Base-by-base conservation (phyloP, 2,113 vertebrate species). In the Cyanoliseus patagonus region DNA sequence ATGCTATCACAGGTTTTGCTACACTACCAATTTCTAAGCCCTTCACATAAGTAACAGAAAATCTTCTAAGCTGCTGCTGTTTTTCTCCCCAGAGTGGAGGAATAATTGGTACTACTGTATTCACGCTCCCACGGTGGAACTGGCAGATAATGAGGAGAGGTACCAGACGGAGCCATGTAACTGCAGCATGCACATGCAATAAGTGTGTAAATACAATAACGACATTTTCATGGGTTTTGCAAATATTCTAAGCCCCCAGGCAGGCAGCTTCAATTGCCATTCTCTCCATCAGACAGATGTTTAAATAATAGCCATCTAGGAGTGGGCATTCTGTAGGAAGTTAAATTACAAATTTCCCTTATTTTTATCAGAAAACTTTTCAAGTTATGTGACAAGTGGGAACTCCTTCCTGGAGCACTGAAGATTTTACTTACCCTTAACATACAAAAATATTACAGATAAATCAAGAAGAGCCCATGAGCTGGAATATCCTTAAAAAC, bases 41-140 rank as follows among this genome's bases (percentile, higher is more conserved):
- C 64, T 88, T 95, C 68, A 93, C 9, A 0, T 27, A 86, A 88
- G 27, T 35, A 86, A 68, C 24, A 90, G 39, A 76, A 83, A 86
- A 42, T 41, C 31, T 83, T 84, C 55, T 67, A 95, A 72, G 51
- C 55, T 72, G 63, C 18, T 88, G 72, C 68, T 86, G 42, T 15
- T 93, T 90, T 83, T 72, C 52, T 92, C 52, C 55, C 39, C 61
- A 72, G 69, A 77, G 53, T 10, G 1, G 10, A 20, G 33, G 64
- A 44, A 69, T 93, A 96, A 96, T 41, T 84, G 80, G 67, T 89
- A 86, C 44, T 67, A 76, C 19, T 82, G 42, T 42, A 94, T 91
- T 95, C 85, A 90, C 0, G 6, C 44, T 90, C 33, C 83, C 88
- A 86, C 35, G 51, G 61, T 52, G 17, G 66, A 90, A 68, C 30